These are phyloP conservation scores for Amblyopsis rosae DNA, from an alignment of 2,113 vertebrate species.

Conservation along the genomic window DNA sequence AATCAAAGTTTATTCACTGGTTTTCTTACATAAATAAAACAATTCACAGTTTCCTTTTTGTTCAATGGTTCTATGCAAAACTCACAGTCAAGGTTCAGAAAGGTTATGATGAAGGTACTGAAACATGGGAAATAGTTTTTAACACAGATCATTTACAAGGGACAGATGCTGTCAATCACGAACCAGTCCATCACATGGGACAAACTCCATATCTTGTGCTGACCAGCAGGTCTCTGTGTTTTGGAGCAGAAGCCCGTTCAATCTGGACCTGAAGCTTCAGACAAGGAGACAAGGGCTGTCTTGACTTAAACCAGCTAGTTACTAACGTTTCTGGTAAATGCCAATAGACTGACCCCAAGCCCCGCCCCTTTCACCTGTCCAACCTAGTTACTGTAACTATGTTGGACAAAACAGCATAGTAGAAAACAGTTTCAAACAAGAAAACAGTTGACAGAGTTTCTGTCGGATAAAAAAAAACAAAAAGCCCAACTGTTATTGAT, in stretches of 20 bases:
- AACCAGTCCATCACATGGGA: slow-evolving; percentile 4
- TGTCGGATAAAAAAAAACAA: too few species aligned
- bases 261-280: slow-evolving; percentile 2
- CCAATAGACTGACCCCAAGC: too few species aligned
- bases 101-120: neutral
- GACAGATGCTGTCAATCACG: slow-evolving; percentile 16
- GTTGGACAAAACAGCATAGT: too few species aligned
- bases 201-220: slow-evolving; percentile 20
- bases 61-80: slow-evolving; percentile 25
- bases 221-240: slow-evolving; percentile 11
- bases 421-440: too few species aligned
- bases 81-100: slow-evolving; percentile 22
- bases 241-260: neutral
- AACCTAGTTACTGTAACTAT: too few species aligned
- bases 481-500: too few species aligned
- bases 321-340: too few species aligned
- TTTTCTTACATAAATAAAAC: slow-evolving; percentile 45
- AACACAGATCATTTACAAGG: slow-evolving; percentile 13
- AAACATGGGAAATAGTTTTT: neutral
- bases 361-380: too few species aligned
- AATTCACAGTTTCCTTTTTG: slow-evolving; percentile 45
- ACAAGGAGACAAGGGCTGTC: slow-evolving; percentile 5
- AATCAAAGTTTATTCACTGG: slow-evolving; percentile 22
- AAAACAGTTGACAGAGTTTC: too few species aligned
- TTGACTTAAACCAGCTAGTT: neutral